Conservation (phyloP, 2,797 vertebrate genomes). For the Anisognathus igniventris region DNA sequence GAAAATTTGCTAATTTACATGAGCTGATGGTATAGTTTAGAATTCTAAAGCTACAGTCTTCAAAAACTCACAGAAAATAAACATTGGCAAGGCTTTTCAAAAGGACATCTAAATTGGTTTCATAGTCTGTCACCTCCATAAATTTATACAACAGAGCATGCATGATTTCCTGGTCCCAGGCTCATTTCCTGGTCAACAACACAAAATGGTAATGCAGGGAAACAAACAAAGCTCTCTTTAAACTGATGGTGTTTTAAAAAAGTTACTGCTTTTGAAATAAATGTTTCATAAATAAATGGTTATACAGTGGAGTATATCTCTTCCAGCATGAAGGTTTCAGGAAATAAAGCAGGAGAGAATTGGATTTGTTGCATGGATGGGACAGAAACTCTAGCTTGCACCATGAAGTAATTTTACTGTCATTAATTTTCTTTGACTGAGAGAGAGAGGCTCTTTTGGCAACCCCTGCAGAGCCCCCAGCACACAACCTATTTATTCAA, state of each 20-base stretch:
- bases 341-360: neutral
- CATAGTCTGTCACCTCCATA: neutral
- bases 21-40: neutral
- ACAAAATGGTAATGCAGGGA: neutral
- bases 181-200: neutral
- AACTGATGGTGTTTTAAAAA: neutral
- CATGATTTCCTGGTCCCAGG: neutral
- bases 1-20: neutral
- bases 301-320: neutral
- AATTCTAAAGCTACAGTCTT: neutral
- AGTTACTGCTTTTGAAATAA: neutral
- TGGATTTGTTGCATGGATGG: neutral
- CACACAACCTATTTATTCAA: neutral
- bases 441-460: neutral
- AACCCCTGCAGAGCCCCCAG: neutral
- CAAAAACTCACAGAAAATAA: neutral
- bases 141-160: neutral
- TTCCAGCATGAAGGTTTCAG: neutral
- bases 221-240: neutral
- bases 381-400: neutral
- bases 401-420: neutral
- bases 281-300: neutral
- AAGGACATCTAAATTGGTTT: neutral
- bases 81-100: neutral
- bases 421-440: neutral